Evolutionary conservation across 2,888 invertebrate genomes (phyloP).

Genomic region (Prionchulus punctatus): DNA sequence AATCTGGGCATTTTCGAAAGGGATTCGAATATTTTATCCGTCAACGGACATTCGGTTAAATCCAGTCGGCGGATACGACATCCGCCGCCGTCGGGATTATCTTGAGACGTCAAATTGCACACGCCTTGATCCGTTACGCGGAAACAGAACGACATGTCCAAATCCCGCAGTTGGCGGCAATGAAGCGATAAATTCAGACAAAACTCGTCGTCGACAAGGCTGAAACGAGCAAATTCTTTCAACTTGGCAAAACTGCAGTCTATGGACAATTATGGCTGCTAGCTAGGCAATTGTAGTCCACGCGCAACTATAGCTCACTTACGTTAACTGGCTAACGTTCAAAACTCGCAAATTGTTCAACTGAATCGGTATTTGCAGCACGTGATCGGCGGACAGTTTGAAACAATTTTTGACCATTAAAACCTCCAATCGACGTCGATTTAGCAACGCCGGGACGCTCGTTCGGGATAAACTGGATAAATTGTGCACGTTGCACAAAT

Average conservation of each 20-base stretch:
- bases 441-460: background rate
- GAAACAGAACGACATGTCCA: conserved; percentile 1
- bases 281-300: too few relatives aligned
- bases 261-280: too few relatives aligned
- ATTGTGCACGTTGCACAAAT: background rate
- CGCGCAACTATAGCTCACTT: background rate
- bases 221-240: background rate
- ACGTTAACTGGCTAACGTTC: background rate
- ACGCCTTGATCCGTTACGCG: too few relatives aligned
- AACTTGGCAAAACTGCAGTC: too few relatives aligned
- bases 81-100: background rate
- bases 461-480: background rate
- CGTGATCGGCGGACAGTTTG: background rate
- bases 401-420: background rate
- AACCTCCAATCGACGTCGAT: background rate
- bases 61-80: background rate
- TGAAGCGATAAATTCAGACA: background rate
- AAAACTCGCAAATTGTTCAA: background rate
- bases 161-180: background rate
- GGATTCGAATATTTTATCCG: too few relatives aligned
- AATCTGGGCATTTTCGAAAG: background rate
- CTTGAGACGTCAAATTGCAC: background rate
- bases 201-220: background rate
- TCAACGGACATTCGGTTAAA: background rate
- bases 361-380: background rate